Evolutionary conservation across 1,140 invertebrate genomes (phyloP).

Genomic region (Temnothorax curvispinosus): DNA sequence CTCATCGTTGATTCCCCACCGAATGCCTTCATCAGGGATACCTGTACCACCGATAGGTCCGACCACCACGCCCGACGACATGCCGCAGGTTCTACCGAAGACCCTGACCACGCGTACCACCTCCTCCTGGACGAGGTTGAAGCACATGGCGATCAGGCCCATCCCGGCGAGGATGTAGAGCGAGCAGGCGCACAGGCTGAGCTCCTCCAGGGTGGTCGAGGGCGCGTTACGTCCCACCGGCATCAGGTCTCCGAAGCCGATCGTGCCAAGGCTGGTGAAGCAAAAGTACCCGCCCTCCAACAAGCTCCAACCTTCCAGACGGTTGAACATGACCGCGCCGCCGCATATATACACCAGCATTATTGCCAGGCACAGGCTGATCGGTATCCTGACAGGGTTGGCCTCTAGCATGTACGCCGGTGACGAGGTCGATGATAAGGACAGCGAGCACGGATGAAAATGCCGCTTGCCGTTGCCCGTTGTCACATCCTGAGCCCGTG

Average conservation of each 20-base stretch:
- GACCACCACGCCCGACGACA: conserved; percentile 81
- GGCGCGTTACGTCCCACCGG: conserved; percentile 90
- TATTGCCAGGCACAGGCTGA: conserved; percentile 95
- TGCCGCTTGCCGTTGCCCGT: conserved; percentile 76
- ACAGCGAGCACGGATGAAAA: conserved; percentile 80
- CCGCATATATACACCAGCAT: conserved; percentile 96
- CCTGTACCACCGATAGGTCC: conserved; percentile 82
- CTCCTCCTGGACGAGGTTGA: conserved; percentile 97
- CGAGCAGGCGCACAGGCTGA: conserved; percentile 92
- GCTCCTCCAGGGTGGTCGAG: conserved; percentile 90
- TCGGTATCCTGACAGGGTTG: conserved; percentile 90
- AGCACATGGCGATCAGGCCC: conserved; percentile 98
- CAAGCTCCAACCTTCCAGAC: conserved; percentile 95
- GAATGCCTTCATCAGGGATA: conserved; percentile 77
- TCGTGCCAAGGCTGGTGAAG: conserved; percentile 96
- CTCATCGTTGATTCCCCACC: conserved; percentile 67
- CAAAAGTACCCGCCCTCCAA: conserved; percentile 97
- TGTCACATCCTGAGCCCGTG: conserved; percentile 70
- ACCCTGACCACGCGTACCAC: conserved; percentile 90
- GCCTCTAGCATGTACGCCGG: conserved; percentile 77
- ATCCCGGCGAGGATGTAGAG: conserved; percentile 97
- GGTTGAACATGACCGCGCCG: conserved; percentile 96
- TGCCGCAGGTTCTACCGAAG: conserved; percentile 85
- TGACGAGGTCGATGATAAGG: conserved; percentile 77
- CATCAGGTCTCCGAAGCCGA: conserved; percentile 95